Percentiles rank a stretch among this genome's conserved stretches.
Conservation (phyloP, 2,888 invertebrate species). For the Drosophila fungiperda region DNA sequence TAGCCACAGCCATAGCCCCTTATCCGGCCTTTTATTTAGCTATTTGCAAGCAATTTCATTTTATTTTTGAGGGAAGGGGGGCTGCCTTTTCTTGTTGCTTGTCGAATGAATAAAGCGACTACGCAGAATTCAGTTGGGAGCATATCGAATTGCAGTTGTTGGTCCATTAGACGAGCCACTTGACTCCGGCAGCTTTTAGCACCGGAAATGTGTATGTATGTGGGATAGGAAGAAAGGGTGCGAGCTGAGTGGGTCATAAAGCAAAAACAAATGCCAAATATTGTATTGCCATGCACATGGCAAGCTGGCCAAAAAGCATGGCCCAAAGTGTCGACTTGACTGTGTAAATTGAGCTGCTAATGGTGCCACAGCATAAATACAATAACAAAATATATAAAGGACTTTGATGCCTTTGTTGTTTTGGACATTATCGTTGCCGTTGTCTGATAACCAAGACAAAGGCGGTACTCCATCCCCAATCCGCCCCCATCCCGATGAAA, state of each 20-base stretch:
- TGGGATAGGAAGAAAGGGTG: not conserved
- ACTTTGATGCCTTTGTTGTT: constrained; percentile 30
- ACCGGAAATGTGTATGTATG: constrained; percentile 47
- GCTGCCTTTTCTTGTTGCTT: constrained; percentile 32
- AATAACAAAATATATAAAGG: constrained; percentile 41
- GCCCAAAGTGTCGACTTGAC: constrained; percentile 50
- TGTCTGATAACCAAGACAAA: constrained; percentile 48
- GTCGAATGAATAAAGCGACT: constrained; percentile 49
- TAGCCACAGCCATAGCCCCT: not conserved
- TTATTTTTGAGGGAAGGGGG: constrained; percentile 42
- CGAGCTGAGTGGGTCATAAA: constrained; percentile 22
- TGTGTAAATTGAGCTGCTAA: constrained; percentile 79
- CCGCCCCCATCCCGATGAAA: not conserved
- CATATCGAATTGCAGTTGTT: constrained; percentile 75
- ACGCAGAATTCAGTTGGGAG: constrained; percentile 29
- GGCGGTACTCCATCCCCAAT: constrained; percentile 7
- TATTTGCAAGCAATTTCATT: constrained; percentile 74
- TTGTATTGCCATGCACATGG: constrained; percentile 60
- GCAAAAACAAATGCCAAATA: constrained; percentile 69
- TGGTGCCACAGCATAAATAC: constrained; percentile 49
- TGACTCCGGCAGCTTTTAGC: constrained; percentile 69
- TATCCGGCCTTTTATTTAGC: constrained; percentile 60
- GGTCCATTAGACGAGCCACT: constrained; percentile 74
- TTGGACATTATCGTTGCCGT: constrained; percentile 39
- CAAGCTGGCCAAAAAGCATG: constrained; percentile 29